Percentiles rank a stretch among this genome's conserved stretches.
Conservation (phyloP, 2,113 vertebrate genomes). For the Epinephelus lanceolatus region DNA sequence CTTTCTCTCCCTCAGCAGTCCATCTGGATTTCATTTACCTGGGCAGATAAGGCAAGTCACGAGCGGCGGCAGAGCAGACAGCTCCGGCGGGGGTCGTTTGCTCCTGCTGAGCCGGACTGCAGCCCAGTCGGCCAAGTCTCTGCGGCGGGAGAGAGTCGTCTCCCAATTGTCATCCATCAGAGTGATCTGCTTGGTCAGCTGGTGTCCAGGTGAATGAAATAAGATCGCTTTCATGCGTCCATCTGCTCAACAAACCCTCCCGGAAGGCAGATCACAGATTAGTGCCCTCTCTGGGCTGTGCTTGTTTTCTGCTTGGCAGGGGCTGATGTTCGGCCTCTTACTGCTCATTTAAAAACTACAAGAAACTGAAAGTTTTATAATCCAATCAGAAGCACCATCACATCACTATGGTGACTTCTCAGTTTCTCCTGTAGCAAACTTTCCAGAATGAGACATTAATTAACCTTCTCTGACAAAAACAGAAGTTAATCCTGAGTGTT, state of each 20-base stretch:
- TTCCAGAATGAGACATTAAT: constrained; percentile 1
- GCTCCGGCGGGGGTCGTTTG: background rate
- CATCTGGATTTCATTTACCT: constrained; percentile 19
- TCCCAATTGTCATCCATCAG: constrained; percentile 28
- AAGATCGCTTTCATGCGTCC: constrained; percentile 18
- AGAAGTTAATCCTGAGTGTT: background rate
- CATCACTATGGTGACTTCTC: background rate
- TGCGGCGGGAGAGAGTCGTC: background rate
- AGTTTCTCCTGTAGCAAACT: background rate
- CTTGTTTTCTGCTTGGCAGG: background rate
- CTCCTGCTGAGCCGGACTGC: constrained; percentile 6
- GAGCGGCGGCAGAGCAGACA: background rate
- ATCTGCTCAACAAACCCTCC: constrained; percentile 3
- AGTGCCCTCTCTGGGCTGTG: background rate
- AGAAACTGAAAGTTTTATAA: too few species aligned
- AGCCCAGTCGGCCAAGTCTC: constrained; percentile 1
- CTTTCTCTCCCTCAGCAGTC: constrained; percentile 2
- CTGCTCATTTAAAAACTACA: too few species aligned
- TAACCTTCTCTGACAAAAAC: background rate
- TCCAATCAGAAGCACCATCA: background rate
- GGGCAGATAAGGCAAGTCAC: background rate
- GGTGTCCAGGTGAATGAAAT: constrained; percentile 24
- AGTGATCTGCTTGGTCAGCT: constrained; percentile 16
- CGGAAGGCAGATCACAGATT: background rate
- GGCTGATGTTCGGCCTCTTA: background rate